These are phyloP conservation scores for Drosophila percnosoma DNA, from an alignment of 2,888 invertebrate species.

Conservation along the genomic window DNA sequence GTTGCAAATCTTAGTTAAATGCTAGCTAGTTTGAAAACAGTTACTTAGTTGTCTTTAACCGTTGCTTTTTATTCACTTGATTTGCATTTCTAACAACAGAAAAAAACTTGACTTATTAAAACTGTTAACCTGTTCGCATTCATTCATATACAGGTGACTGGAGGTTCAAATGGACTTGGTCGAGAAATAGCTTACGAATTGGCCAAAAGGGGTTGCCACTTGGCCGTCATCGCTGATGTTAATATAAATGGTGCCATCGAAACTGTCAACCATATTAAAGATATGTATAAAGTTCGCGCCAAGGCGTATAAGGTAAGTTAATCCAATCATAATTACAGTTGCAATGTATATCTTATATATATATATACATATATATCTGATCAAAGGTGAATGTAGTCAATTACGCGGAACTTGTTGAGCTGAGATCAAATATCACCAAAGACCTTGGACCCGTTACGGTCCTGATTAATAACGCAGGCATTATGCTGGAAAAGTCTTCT, in stretches of 20 bases:
- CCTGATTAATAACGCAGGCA: slow-evolving; percentile 85
- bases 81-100: too few species aligned
- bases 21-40: too few species aligned
- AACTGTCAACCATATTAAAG: slow-evolving; percentile 65
- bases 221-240: slow-evolving; percentile 78
- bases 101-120: too few species aligned
- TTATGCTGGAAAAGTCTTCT: slow-evolving; percentile 63
- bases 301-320: slow-evolving; percentile 72
- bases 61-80: too few species aligned
- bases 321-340: background rate
- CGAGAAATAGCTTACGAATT: slow-evolving; percentile 81
- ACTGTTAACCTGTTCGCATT: background rate
- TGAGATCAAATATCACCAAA: slow-evolving; percentile 63
- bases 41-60: too few species aligned
- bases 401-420: slow-evolving; percentile 58
- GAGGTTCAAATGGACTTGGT: slow-evolving; percentile 84
- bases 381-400: slow-evolving; percentile 74
- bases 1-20: too few species aligned
- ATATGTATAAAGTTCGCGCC: slow-evolving; percentile 61
- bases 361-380: background rate
- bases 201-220: slow-evolving; percentile 80
- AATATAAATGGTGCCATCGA: slow-evolving; percentile 67
- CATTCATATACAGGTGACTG: slow-evolving; percentile 80
- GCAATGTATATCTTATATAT: background rate
- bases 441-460: slow-evolving; percentile 83